Conservation (phyloP, 2,113 vertebrate species). For the Otus sunia region DNA sequence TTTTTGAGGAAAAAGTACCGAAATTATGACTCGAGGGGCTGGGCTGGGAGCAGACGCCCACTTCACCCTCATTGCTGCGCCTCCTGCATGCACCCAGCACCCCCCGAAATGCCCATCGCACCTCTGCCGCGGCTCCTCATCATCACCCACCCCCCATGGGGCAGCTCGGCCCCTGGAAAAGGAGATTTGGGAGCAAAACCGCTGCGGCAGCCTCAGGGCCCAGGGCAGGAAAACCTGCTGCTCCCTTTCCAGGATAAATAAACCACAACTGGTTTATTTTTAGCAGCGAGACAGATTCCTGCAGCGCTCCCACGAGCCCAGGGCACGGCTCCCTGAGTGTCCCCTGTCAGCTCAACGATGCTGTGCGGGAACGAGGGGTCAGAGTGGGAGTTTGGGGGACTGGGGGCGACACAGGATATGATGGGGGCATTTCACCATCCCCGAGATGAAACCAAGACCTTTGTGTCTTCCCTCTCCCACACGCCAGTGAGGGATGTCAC, state of each 20-base stretch:
- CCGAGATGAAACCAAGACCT: neutral
- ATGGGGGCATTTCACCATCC: neutral
- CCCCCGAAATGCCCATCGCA: fast-evolving
- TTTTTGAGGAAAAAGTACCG: neutral
- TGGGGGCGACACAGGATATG: fast-evolving
- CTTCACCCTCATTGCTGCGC: fast-evolving
- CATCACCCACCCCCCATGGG: neutral
- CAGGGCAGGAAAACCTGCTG: neutral
- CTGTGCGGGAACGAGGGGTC: neutral
- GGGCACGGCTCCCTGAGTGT: fast-evolving
- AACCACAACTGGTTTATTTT: neutral
- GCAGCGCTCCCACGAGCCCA: neutral
- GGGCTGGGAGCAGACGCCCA: neutral
- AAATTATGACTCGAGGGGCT: fast-evolving
- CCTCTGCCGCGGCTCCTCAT: fast-evolving
- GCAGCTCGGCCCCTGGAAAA: neutral
- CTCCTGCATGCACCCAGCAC: neutral
- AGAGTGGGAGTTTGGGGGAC: neutral
- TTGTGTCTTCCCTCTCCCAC: neutral
- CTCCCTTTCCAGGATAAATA: conserved; percentile 24
- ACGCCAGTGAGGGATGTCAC: neutral
- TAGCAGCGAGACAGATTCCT: neutral
- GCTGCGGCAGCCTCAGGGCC: neutral
- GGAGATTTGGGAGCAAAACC: neutral
- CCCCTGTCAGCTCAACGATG: neutral